These are phyloP conservation scores for Neolamprologus modestus DNA, from an alignment of 2,113 vertebrate genomes.

Conservation along the genomic window DNA sequence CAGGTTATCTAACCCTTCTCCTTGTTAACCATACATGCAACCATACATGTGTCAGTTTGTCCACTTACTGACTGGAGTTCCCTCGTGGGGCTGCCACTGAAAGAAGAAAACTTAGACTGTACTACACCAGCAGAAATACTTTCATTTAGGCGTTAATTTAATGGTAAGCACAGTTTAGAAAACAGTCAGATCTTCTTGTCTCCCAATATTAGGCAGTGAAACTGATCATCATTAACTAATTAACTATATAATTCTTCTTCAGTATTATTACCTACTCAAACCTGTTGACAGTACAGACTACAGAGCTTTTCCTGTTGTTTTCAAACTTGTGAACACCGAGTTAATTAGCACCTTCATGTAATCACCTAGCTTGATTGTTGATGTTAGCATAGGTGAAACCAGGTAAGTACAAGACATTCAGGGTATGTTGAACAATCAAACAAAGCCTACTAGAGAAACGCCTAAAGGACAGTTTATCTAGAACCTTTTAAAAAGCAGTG, in stretches of 20 bases:
- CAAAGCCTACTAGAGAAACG: background rate
- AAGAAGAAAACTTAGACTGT: background rate
- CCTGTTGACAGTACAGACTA: background rate
- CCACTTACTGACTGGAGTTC: background rate
- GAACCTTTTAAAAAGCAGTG: background rate
- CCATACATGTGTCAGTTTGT: background rate
- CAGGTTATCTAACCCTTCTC: background rate
- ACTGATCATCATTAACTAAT: background rate
- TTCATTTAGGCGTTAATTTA: background rate
- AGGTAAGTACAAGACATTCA: background rate
- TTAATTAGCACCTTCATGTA: background rate
- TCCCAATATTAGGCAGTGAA: background rate
- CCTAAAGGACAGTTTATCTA: background rate
- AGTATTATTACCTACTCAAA: background rate
- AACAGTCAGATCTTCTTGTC: background rate
- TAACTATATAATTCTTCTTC: background rate
- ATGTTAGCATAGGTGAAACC: background rate
- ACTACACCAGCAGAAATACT: background rate
- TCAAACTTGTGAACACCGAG: background rate
- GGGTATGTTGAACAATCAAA: background rate
- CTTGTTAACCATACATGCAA: background rate
- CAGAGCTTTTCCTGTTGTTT: background rate
- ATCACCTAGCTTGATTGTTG: background rate
- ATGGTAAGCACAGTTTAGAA: background rate
- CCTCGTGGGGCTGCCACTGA: background rate